A percentile compares a stretch with the other conserved stretches of the same genome.
Conservation (phyloP, 2,113 vertebrate genomes). For the Pseudorasbora parva region DNA sequence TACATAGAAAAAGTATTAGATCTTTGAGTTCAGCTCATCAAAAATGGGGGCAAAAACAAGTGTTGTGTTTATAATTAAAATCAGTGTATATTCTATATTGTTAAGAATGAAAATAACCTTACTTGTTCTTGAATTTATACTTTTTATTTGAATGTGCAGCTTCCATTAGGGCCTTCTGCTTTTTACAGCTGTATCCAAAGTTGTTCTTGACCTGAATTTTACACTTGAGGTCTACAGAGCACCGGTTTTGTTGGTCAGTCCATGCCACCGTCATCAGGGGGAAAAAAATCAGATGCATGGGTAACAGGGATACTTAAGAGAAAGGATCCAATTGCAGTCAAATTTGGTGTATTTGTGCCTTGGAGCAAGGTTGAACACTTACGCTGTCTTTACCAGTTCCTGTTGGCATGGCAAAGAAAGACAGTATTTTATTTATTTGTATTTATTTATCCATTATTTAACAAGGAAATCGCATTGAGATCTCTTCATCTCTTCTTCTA, state of each 20-base stretch:
- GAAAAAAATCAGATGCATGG: constrained; percentile 43
- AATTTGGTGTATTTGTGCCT: constrained; percentile 51
- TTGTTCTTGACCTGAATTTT: constrained; percentile 55
- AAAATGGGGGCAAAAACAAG: too few relatives aligned
- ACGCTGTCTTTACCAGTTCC: constrained; percentile 45
- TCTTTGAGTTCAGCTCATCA: too few relatives aligned
- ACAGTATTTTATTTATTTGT: too few relatives aligned
- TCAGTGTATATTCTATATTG: too few relatives aligned
- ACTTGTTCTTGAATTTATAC: constrained; percentile 46
- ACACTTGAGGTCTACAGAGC: constrained; percentile 49
- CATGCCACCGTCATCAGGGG: constrained; percentile 30
- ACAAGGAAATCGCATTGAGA: too few relatives aligned
- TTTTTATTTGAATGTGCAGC: constrained; percentile 45
- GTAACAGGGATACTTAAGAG: constrained; percentile 53
- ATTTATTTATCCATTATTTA: too few relatives aligned
- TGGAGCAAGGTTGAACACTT: constrained; percentile 52
- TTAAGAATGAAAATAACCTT: constrained; percentile 31
- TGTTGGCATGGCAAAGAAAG: neutral
- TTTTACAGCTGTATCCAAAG: constrained; percentile 48
- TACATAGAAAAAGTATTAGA: too few relatives aligned
- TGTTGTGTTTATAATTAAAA: too few relatives aligned
- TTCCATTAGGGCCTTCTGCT: constrained; percentile 46
- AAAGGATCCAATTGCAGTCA: constrained; percentile 49
- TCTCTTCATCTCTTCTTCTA: too few relatives aligned
- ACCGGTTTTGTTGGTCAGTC: constrained; percentile 29